Evolutionary conservation across 2,888 invertebrate species (phyloP), one percentile per base, ranked within the genome.

Genomic region (Lissocephala sabroskyi): DNA sequence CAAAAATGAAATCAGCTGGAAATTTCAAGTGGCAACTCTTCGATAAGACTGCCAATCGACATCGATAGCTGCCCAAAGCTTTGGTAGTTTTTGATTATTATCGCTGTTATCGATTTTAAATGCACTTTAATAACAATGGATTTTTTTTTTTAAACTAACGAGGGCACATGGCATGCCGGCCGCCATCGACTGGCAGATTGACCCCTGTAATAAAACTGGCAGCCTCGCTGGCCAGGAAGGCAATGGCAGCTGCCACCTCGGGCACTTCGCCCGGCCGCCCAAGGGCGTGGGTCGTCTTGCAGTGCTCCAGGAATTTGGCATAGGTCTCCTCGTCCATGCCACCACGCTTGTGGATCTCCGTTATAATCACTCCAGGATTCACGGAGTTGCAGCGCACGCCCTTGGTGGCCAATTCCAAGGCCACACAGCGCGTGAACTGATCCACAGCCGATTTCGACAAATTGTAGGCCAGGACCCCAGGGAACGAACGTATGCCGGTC

Each of bases 401-500:
- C 80, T 92, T 92, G 0, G 87, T 74, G 17, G 90, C 94, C 47
- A 95, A 84, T 76, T 95, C 97, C 17, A 98, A 84, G 5, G 98
- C 96, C 2, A 91, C 87, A 81, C 96, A 96, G 79, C 92, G 88
- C 0, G 98, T 98, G 63, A 98, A 91, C 80, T 98, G 97, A 86
- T 98, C 98, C 5, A 98, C 83, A 3, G 96, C 96, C 33, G 95
- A 88, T 86, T 98, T 98, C 4, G 96, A 95, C 88, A 98, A 91
- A 71, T 91, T 91, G 82, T 98, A 98, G 0, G 96, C 91, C 45
- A 97, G 84, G n/a, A 96, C 90, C 44, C 92, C 92, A 0, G 96
- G 91, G 78, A 97, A 97, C 54, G 97, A 89, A 80, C 96, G 87
- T 19, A 95, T 80, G 6, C 97, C 98, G 70, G 91, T 92, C 0